Evolutionary conservation across 2,888 invertebrate species (phyloP).

Genomic region (Stegana nigrithorax): DNA sequence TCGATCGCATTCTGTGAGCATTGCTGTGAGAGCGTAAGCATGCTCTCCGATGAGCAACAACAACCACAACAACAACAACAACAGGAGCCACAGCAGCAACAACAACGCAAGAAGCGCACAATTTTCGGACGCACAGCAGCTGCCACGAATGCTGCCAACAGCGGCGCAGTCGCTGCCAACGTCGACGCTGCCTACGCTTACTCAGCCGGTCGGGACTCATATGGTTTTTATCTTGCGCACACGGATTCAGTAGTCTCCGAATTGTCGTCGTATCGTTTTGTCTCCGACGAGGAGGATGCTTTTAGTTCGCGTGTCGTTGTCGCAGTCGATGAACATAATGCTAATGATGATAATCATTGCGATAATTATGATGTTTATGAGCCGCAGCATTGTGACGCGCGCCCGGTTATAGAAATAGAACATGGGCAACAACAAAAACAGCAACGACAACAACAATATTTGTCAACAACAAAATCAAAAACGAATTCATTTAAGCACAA

Average conservation of each 20-base stretch:
- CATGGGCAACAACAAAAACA: constrained; percentile 40
- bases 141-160: background rate
- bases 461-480: constrained; percentile 26
- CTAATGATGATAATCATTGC: constrained; percentile 38
- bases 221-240: constrained; percentile 48
- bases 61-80: constrained; percentile 26
- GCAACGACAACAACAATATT: constrained; percentile 29
- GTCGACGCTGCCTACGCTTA: background rate
- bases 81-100: constrained; percentile 15
- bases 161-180: background rate
- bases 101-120: constrained; percentile 10
- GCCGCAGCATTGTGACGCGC: constrained; percentile 46
- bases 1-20: constrained; percentile 56
- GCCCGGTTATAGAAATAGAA: constrained; percentile 57
- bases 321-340: constrained; percentile 20
- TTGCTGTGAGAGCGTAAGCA: constrained; percentile 52
- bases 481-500: no score
- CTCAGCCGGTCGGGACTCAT: constrained; percentile 43
- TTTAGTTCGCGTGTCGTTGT: constrained; percentile 32
- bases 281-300: constrained; percentile 61
- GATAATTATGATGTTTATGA: constrained; percentile 41
- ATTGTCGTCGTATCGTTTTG: constrained; percentile 65
- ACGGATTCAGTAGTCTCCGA: constrained; percentile 66
- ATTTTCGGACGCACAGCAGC: constrained; percentile 3
- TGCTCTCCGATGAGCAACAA: constrained; percentile 24